Percentiles rank a stretch among this genome's conserved stretches.
Conservation (phyloP, 2,888 invertebrate species). For the Chrysolina oricalcia region DNA sequence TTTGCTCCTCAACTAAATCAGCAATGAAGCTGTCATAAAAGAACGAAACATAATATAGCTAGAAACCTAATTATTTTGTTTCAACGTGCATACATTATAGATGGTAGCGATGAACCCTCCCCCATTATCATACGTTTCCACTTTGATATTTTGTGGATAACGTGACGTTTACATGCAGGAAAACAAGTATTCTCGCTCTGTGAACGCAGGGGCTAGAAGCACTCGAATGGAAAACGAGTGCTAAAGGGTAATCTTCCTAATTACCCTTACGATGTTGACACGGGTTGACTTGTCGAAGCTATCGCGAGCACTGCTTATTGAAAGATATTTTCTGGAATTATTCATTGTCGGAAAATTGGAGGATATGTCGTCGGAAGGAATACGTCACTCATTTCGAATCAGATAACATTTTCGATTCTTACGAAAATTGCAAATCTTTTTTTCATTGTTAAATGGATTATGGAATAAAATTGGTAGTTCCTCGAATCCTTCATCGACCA, state of each 20-base stretch:
- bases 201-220: slow-evolving; percentile 33
- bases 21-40: too few relatives aligned
- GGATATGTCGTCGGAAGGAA: neutral
- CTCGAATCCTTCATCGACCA: too few relatives aligned
- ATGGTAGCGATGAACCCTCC: neutral
- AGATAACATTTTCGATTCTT: too few relatives aligned
- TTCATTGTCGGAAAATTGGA: neutral
- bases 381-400: neutral
- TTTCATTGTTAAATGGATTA: too few relatives aligned
- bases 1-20: too few relatives aligned
- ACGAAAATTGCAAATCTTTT: too few relatives aligned
- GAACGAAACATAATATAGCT: neutral
- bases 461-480: too few relatives aligned
- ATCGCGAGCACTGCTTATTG: slow-evolving; percentile 20
- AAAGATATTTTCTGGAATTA: slow-evolving; percentile 13
- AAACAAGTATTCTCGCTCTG: slow-evolving; percentile 13
- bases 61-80: neutral
- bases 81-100: neutral
- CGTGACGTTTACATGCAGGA: slow-evolving; percentile 15
- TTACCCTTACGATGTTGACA: slow-evolving; percentile 51
- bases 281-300: slow-evolving; percentile 47
- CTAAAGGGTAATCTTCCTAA: slow-evolving; percentile 51
- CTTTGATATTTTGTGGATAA: slow-evolving; percentile 11
- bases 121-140: slow-evolving; percentile 9
- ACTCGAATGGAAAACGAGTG: slow-evolving; percentile 48